These are phyloP conservation scores for Amazona vittata DNA, from an alignment of 2,113 vertebrate genomes.

Conservation along the genomic window DNA sequence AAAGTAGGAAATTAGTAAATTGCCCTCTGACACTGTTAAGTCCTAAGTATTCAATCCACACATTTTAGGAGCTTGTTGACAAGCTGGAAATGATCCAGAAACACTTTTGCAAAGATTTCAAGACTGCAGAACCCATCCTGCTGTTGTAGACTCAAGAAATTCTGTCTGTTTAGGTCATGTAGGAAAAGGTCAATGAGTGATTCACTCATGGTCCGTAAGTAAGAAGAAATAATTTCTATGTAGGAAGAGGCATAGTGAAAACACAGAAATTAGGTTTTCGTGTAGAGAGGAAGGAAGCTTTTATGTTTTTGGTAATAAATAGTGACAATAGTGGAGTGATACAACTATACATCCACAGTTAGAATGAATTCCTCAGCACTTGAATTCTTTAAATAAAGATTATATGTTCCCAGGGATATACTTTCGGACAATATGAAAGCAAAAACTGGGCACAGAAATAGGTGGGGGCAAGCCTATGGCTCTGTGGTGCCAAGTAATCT, in stretches of 20 bases:
- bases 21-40: conserved; percentile 2
- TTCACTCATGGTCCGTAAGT: not conserved
- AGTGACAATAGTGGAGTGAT: not conserved
- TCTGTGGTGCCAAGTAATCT: not conserved
- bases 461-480: not conserved
- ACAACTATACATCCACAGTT: not conserved
- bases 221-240: not conserved
- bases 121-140: not conserved
- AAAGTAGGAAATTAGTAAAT: not conserved
- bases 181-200: not conserved
- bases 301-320: not conserved
- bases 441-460: not conserved
- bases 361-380: not conserved
- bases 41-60: not conserved
- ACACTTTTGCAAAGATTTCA: conserved; percentile 9
- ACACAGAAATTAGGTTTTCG: not conserved
- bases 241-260: not conserved
- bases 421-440: not conserved
- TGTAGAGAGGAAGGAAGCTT: not conserved
- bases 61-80: conserved; percentile 9
- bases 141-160: not conserved
- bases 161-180: not conserved
- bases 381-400: not conserved
- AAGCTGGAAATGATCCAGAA: conserved; percentile 27
- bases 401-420: not conserved